Evolutionary conservation across 2,113 vertebrate genomes (phyloP).

Genomic region (Arizona elegans): DNA sequence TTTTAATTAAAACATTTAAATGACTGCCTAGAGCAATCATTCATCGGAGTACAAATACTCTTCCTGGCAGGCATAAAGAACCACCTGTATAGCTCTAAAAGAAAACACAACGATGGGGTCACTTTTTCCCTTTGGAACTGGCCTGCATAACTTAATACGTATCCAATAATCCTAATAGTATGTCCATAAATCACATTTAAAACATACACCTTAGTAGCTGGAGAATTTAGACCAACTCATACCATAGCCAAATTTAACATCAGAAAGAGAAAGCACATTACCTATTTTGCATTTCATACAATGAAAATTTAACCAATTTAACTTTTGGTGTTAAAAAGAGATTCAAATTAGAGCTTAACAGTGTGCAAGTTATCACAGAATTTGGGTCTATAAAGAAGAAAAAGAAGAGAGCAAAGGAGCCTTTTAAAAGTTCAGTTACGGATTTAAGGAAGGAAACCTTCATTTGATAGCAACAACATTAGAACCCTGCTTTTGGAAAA

Average conservation of each 20-base stretch:
- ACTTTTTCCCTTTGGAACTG: neutral
- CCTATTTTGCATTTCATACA: slow-evolving; percentile 9
- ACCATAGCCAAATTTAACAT: neutral
- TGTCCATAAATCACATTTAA: neutral
- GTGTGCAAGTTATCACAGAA: neutral
- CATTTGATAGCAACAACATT: slow-evolving; percentile 37
- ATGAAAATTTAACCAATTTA: neutral
- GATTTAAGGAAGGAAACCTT: slow-evolving; percentile 37
- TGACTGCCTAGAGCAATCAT: neutral
- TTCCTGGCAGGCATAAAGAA: neutral
- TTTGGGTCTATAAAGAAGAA: neutral
- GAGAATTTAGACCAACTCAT: neutral
- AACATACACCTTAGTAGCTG: neutral
- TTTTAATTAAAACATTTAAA: neutral
- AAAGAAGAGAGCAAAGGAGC: neutral
- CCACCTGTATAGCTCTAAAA: neutral
- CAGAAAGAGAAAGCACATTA: neutral
- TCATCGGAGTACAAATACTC: neutral
- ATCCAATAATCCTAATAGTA: too few relatives aligned
- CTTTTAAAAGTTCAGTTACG: neutral
- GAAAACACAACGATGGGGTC: neutral
- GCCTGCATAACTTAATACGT: neutral
- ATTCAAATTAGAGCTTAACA: neutral
- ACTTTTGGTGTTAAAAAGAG: neutral
- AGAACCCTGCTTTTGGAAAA: slow-evolving; percentile 56